Base-by-base conservation (phyloP, 2,797 vertebrate genomes). In the Meriones psammophilus region DNA sequence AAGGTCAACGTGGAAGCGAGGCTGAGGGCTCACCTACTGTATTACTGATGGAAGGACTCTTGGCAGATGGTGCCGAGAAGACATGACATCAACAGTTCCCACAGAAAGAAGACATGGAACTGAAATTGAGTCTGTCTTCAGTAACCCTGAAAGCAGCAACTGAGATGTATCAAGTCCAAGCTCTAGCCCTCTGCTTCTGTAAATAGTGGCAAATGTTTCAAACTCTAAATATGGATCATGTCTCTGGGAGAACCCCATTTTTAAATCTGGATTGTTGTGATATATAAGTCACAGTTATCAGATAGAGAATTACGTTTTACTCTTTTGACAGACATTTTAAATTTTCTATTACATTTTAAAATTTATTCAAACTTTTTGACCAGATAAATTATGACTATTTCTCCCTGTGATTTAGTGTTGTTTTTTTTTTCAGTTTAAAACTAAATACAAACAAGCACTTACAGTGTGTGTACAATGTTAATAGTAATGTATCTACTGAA, bases 41-140 rank as follows among this genome's bases (percentile, higher is more conserved):
- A 94, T 94, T 94, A 89, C 93, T 97, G 96, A 94, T 79, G 39
- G 50, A 90, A 86, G 81, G 93, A 78, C 60, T 33, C 22, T 58
- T 39, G 81, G 50, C 88, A 97, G n/a, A 13, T 94, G 93, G 90
- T 88, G 42, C 22, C 71, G 58, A 89, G 89, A 97, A 95, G 22
- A 77, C 36, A 42, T 81, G 64, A 26, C 28, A 91, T 78, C 89
- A 95, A 96, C 80, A 83, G 39, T 79, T 79, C 33, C 58, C 54
- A 69, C 78, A 76, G 73, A 97, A 77, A 50, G 26, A 20, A 89
- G 73, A 89, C 36, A 39, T 42, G 39, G 6, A 9, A 26, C 78
- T 54, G 69, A 58, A 18, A 42, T 10, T 50, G 28, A 69, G 7
- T 86, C 56, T 93, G 78, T 80, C 68, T 96, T 95, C 66, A 81